phyloP scores from a whole-genome alignment of 2,888 invertebrate genomes.

The Girardia tigrina region DNA sequence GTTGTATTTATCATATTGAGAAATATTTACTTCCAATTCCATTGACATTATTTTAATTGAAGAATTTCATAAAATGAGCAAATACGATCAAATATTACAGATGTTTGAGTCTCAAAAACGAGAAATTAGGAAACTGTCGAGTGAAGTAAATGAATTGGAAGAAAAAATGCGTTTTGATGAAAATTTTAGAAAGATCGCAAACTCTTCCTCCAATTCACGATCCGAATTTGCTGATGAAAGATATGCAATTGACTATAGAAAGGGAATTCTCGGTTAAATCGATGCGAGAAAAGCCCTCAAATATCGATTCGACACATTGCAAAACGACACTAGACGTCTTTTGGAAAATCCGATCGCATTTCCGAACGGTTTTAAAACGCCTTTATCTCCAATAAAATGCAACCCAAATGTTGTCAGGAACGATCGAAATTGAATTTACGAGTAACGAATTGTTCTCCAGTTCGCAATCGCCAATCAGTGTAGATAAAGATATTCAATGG shows the following conservation, averaged over 20 bases:
- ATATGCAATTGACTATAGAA: not conserved
- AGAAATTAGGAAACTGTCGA: not conserved
- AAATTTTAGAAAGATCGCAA: conserved; percentile 10
- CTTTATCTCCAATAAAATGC: too few species aligned
- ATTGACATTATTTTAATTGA: not conserved
- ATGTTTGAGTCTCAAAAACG: conserved; percentile 6
- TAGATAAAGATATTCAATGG: too few species aligned
- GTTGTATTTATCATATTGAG: too few species aligned
- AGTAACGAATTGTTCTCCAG: too few species aligned
- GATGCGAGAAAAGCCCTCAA: not conserved
- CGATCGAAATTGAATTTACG: too few species aligned
- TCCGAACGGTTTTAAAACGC: too few species aligned
- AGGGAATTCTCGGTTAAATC: not conserved
- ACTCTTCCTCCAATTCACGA: not conserved
- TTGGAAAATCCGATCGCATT: too few species aligned
- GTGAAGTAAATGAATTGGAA: conserved; percentile 7
- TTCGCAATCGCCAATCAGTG: too few species aligned
- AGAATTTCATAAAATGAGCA: conserved; percentile 8
- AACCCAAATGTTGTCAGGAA: too few species aligned
- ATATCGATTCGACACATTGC: conserved; percentile 7
- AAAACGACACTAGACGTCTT: not conserved
- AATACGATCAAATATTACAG: not conserved
- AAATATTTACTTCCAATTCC: too few species aligned
- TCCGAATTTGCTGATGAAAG: not conserved
- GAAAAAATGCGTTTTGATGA: not conserved